phyloP scores from a whole-genome alignment of 2,113 vertebrate genomes.

The Crotalus helleri region DNA sequence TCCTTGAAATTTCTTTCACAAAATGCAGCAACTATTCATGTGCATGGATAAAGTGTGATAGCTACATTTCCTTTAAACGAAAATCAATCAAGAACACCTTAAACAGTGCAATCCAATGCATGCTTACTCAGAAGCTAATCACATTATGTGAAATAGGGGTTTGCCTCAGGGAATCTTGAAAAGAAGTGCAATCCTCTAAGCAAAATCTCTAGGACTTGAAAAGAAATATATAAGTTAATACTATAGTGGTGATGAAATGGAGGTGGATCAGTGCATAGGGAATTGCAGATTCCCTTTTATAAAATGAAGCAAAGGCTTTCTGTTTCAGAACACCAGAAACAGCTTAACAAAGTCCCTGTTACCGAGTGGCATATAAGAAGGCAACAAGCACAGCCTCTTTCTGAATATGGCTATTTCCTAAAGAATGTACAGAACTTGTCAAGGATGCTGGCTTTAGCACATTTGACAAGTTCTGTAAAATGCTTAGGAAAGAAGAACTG shows the following conservation, averaged over 20 bases:
- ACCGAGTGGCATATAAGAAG: background rate
- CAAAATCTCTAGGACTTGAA: background rate
- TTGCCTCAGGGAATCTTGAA: background rate
- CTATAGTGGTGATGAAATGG: background rate
- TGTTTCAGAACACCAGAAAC: background rate
- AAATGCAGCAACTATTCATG: background rate
- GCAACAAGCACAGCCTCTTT: background rate
- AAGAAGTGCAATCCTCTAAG: background rate
- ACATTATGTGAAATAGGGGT: background rate
- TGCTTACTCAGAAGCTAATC: background rate
- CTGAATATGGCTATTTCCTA: background rate
- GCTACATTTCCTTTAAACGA: background rate
- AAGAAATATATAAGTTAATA: background rate
- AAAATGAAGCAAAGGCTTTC: background rate
- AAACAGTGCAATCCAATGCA: background rate
- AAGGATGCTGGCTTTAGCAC: background rate
- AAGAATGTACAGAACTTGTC: background rate
- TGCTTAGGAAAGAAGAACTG: background rate
- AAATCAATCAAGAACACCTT: background rate
- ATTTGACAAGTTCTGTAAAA: background rate
- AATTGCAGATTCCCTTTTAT: background rate
- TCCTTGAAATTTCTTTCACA: background rate
- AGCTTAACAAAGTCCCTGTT: background rate
- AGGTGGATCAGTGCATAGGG: background rate
- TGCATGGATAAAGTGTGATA: background rate